phyloP scores from a whole-genome alignment of 2,113 vertebrate genomes.

The Athene cunicularia region DNA sequence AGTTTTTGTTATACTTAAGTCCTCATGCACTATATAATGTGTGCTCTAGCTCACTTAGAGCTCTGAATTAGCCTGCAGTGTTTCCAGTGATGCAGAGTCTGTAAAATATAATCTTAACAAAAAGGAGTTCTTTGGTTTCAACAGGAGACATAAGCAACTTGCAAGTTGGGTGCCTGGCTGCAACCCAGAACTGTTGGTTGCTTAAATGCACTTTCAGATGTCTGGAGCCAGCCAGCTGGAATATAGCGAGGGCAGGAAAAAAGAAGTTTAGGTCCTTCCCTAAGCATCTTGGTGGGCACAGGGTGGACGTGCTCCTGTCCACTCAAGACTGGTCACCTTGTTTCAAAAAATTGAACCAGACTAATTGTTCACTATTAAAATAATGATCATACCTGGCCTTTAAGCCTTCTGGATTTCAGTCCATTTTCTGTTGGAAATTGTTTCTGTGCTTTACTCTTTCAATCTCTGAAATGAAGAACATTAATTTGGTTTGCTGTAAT shows the following conservation, averaged over 20 bases:
- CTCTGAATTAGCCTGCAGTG: background rate
- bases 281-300: background rate
- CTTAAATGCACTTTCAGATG: background rate
- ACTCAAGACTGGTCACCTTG: background rate
- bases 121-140: background rate
- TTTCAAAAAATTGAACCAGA: background rate
- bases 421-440: background rate
- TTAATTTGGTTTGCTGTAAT: background rate
- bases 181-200: background rate
- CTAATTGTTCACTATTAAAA: background rate
- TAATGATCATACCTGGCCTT: background rate
- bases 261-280: background rate
- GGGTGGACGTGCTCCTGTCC: background rate
- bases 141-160: background rate
- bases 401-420: background rate
- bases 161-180: background rate
- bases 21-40: accelerated
- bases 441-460: background rate
- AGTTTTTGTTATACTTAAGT: background rate
- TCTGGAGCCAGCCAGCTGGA: background rate
- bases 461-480: background rate
- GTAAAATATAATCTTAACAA: background rate
- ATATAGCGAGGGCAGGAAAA: background rate
- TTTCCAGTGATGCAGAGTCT: background rate
- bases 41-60: background rate